Evolutionary conservation across 35 echinoderm and acorn worm genomes (phyloP).

Genomic region (Lytechinus variegatus): DNA sequence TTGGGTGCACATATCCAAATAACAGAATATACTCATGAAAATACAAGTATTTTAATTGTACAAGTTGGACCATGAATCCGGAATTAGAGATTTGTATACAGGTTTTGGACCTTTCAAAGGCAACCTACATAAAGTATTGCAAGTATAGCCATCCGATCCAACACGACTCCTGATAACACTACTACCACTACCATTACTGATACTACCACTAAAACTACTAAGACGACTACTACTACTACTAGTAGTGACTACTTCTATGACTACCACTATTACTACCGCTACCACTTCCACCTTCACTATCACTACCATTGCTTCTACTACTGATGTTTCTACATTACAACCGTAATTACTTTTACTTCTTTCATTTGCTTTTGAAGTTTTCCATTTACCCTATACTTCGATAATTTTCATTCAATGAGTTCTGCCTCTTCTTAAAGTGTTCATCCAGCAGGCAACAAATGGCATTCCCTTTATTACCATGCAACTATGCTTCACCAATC

Average conservation of each 20-base stretch:
- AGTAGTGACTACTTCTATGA: not conserved
- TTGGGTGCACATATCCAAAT: not conserved
- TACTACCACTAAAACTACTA: not conserved
- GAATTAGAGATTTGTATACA: too few species aligned
- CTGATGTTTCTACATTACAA: not conserved
- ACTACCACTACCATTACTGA: too few species aligned
- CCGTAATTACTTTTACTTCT: not conserved
- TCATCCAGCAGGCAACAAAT: not conserved
- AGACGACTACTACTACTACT: not conserved
- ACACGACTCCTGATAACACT: too few species aligned
- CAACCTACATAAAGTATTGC: too few species aligned
- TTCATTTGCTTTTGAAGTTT: too few species aligned
- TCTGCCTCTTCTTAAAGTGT: not conserved
- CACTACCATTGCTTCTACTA: not conserved
- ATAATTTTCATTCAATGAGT: not conserved
- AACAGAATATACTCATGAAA: not conserved
- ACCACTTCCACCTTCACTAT: not conserved
- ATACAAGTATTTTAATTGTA: not conserved
- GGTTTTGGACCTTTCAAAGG: too few species aligned
- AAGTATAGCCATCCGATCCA: too few species aligned
- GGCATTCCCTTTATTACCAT: not conserved
- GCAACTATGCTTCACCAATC: not conserved
- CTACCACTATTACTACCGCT: not conserved
- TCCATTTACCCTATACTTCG: too few species aligned
- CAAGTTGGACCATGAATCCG: too few species aligned